Evolutionary conservation across 2,888 invertebrate species (phyloP).

Genomic region (Villa cingulata): DNA sequence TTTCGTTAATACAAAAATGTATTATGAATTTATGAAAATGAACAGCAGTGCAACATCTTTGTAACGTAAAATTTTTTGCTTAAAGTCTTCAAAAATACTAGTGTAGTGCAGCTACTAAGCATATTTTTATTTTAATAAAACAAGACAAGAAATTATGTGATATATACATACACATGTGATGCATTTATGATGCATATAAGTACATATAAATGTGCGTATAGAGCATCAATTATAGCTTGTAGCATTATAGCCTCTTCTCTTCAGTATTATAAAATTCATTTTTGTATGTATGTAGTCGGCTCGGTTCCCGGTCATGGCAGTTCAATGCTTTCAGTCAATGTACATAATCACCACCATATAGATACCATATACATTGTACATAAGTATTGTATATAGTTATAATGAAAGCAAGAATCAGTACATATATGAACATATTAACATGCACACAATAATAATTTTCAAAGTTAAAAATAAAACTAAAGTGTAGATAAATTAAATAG

Average conservation of each 20-base stretch:
- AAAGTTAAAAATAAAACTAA: neutral
- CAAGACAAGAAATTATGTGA: neutral
- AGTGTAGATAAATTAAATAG: neutral
- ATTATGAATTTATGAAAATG: too few species aligned
- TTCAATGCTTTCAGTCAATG: slow-evolving; percentile 6
- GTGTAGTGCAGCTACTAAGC: too few species aligned
- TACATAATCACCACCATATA: neutral
- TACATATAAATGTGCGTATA: too few species aligned
- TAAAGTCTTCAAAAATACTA: too few species aligned
- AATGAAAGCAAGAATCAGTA: neutral
- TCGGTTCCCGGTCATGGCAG: slow-evolving; percentile 8
- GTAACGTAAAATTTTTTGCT: too few species aligned
- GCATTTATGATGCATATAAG: neutral
- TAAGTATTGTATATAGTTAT: neutral
- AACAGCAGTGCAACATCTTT: too few species aligned
- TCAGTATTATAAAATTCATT: neutral
- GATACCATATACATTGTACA: neutral
- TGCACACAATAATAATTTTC: neutral
- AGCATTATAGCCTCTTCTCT: too few species aligned
- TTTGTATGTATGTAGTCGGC: too few species aligned
- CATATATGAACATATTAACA: neutral
- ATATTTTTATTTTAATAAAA: too few species aligned
- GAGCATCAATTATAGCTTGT: too few species aligned
- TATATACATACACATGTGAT: neutral
- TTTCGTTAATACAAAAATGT: too few species aligned